Evolutionary conservation across 2,113 vertebrate species (phyloP), one percentile per base, ranked within the genome.

Genomic region (Gymnocephalus cernua): DNA sequence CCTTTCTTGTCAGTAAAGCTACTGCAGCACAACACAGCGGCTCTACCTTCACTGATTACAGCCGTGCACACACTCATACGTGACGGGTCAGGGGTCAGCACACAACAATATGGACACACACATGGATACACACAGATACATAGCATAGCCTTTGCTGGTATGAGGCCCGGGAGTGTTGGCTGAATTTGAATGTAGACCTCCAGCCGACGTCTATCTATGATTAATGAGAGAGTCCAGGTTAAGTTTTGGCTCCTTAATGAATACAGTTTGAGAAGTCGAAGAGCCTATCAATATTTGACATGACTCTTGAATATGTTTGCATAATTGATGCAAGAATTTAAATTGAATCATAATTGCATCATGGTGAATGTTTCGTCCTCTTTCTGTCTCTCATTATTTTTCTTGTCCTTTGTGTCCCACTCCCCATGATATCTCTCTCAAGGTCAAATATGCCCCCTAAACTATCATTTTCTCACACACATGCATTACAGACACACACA

Each of bases 311-410:
- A 91, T 91, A 80, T 87, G 87, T 94, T 92, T 94, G 91, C 91
- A 93, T 93, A 94, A 93, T 93, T 90, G 86, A 94, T 93, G 87
- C 77, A 9, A 44, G 74, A 76, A 88, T 91, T 89, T 88, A 93
- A 91, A 93, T 93, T 90, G 87, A 92, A 93, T 93, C 90, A 89
- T 93, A 92, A 94, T 93, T 93, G 89, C 91, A 83, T 91, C 91
- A 93, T 86, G 77, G 91, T 74, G 87, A 83, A 86, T 54, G 51
- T 83, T 87, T 83, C 23, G n/a, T 84, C 77, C 65, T 76, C 75
- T 61, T 53, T 80, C 68, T 76, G 61, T 65, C 51, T 82, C 87
- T 80, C 85, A 79, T 84, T 86, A 83, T 87, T 65, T 90, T 72
- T 35, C 77, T 35, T 69, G 81, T 89, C 86, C 89, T 90, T 87